Percentiles rank a stretch among this genome's conserved stretches.
phyloP scores from a whole-genome alignment of 2,797 vertebrate genomes.

The Salmo trutta region DNA sequence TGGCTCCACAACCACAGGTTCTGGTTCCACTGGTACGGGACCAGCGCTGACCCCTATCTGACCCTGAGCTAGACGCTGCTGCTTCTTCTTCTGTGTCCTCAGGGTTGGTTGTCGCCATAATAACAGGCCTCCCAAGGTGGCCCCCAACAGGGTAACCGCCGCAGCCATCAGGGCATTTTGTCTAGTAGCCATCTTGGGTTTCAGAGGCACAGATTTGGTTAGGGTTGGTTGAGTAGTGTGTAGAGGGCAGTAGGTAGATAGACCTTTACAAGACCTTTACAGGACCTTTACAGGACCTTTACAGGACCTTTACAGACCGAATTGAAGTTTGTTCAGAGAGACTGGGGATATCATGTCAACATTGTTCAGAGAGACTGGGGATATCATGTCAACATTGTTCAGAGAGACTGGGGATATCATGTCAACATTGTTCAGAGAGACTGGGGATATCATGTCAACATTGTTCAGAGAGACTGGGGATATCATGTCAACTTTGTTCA shows the following conservation, averaged over 20 bases:
- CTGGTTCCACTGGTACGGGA: slow-evolving; percentile 26
- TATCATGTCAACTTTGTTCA: too few species aligned
- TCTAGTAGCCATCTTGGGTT: slow-evolving; percentile 80
- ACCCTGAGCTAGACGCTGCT: slow-evolving; percentile 54
- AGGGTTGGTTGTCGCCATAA: slow-evolving; percentile 79
- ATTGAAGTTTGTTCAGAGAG: background rate
- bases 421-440: background rate
- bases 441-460: background rate
- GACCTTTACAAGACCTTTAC: slow-evolving; percentile 42
- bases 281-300: too few species aligned
- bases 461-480: too few species aligned
- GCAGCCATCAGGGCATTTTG: slow-evolving; percentile 78
- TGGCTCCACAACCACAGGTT: slow-evolving; percentile 30
- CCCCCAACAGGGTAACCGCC: slow-evolving; percentile 82
- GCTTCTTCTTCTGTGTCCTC: slow-evolving; percentile 70
- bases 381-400: background rate
- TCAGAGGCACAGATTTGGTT: background rate
- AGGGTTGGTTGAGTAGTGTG: background rate
- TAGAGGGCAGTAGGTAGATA: slow-evolving; percentile 13
- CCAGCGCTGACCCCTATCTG: slow-evolving; percentile 20
- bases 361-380: too few species aligned
- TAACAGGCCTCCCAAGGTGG: slow-evolving; percentile 84
- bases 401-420: too few species aligned
- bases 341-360: background rate
- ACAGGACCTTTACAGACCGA: slow-evolving; percentile 30